Evolutionary conservation across 2,113 vertebrate genomes (phyloP), one percentile per base, ranked within the genome.

Genomic region (Prunella himalayana): DNA sequence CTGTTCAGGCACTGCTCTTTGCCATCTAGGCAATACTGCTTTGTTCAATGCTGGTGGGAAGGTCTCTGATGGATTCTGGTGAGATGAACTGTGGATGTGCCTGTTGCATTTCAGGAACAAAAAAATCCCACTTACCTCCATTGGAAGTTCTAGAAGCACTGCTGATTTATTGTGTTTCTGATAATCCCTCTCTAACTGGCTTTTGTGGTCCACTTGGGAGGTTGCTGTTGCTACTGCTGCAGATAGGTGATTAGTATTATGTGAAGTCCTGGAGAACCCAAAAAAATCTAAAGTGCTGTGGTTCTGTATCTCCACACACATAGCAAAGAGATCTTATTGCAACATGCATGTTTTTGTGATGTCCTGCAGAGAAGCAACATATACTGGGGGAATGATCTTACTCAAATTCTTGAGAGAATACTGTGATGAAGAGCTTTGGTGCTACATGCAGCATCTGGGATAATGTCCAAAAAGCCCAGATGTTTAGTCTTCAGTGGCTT

Each of bases 401-500:
- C 86, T 84, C 37, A 72, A 79, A 69, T 88, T 85, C 82, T 70
- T 88, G 30, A 65, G 72, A 93, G 60, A 49, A 72, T 70, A 75
- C 54, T 10, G 4, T 33, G 70, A 65, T 85, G 51, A 73, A 94
- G 91, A 93, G 86, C 37, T 91, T 88, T 0, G 4, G 44, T 42
- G 56, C 82, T 84, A 73, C 60, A 77, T 5, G 4, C 72, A 82
- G 53, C 61, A 72, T 91, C 87, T 94, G 87, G 91, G 91, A 94
- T 69, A 79, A 57, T 87, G 60, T 73, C 93, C 81, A 93, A 72
- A 91, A 94, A 90, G 35, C 28, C 86, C 92, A 94, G 88, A 92
- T 93, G 95, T 90, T 81, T 92, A 78, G 63, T 49, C 80, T 56
- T 92, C 63, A 59, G 69, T 95, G 79, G 77, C 90, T 95, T 95